These are phyloP conservation scores for human (Homo sapiens) DNA, from an alignment of 2,113 vertebrate species.

Conservation along the genomic window GRCh38 chr12:33356501-33357000, in stretches of 20 bases:
- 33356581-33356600: neutral
- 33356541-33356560: neutral
- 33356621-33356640: neutral
- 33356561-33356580: neutral
- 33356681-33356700: slow-evolving; percentile 32
- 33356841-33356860: slow-evolving; percentile 29
- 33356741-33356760: slow-evolving; percentile 36
- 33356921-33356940: neutral
- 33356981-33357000: neutral
- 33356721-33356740: neutral
- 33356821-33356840: neutral
- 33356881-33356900: neutral
- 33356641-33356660: neutral
- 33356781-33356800: slow-evolving; percentile 20
- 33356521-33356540: neutral
- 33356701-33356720: slow-evolving; percentile 35
- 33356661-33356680: neutral
- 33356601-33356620: neutral
- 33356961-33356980: neutral
- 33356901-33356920: neutral
- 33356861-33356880: neutral
- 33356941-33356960: neutral
- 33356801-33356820: neutral
- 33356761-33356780: slow-evolving; percentile 28
- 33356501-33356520: neutral